Evolutionary conservation across 2,888 invertebrate genomes (phyloP), one percentile per base, ranked within the genome.

Genomic region (Acleris literana): DNA sequence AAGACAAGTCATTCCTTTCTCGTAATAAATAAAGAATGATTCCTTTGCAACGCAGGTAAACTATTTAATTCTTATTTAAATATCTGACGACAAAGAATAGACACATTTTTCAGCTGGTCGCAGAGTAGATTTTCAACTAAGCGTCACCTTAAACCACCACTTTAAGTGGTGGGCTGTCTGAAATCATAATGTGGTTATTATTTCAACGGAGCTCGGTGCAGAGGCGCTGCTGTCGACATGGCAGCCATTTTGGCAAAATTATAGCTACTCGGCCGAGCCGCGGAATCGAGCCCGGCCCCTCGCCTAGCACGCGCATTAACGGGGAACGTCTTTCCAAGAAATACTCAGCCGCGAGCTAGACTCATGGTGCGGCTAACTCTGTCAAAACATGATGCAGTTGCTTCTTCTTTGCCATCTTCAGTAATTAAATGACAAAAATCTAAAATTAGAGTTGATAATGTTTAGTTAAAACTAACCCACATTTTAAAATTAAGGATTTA

Each of bases 141-240:
- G 80, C 80, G 85, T 81, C 85, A 86, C 86, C 88, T 88, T 87
- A 84, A 85, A 87, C 81, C 83, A 87, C 81, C 83, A 86, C 83
- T 85, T 84, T 83, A 86, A 84, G 83, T 82, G 84, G 82, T 82
- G 80, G 83, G 82, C 83, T 82, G 88, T 86, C 86, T 88, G 83
- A 88, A 87, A 86, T 85, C 87, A 87, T 88, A 90, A 88, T 87
- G 88, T 83, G 89, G 88, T 88, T 90, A 90, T 90, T 88, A 90
- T 90, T 88, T 89, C 84, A 87, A 81, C 83, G 82, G 76, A 76
- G 79, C 79, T 75, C 86, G 82, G 80, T 78, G 81, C 84, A 83
- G 79, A 81, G 86, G 78, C 76, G 78, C 88, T 91, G 91, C 82
- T 79, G 89, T 83, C 87, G 91, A 91, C 91, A 88, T 84, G 88